Evolutionary conservation across 2,888 invertebrate genomes (phyloP).

Genomic region (Argyra leucocephala): DNA sequence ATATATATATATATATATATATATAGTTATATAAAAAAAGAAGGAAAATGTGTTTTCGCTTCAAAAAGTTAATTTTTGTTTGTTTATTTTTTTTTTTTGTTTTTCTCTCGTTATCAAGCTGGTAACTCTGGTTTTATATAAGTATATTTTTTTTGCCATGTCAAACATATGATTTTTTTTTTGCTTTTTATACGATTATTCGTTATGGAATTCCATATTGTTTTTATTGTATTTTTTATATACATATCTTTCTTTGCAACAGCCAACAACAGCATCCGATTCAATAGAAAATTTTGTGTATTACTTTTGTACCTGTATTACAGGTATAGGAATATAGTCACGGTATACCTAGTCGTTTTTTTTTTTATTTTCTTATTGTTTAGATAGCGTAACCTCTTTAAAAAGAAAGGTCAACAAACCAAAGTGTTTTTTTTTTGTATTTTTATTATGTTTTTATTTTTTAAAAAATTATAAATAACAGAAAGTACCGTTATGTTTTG

Average conservation of each 20-base stretch:
- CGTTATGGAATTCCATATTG: background rate
- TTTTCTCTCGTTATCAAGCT: too few relatives aligned
- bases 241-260: background rate
- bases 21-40: too few relatives aligned
- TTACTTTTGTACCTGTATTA: background rate
- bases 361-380: background rate
- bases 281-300: background rate
- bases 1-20: too few relatives aligned
- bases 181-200: background rate
- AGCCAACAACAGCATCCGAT: background rate
- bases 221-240: background rate
- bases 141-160: background rate
- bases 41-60: too few relatives aligned
- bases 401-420: slow-evolving; percentile 6
- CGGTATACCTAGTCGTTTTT: background rate
- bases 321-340: slow-evolving; percentile 1
- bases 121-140: too few relatives aligned
- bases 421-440: background rate
- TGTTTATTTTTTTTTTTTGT: too few relatives aligned
- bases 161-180: background rate
- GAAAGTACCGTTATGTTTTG: background rate
- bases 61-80: too few relatives aligned
- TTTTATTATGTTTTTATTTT: background rate
- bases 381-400: slow-evolving; percentile 6
- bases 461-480: background rate